Conservation (phyloP, 2,113 vertebrate species). For the Eptatretus burgeri region DNA sequence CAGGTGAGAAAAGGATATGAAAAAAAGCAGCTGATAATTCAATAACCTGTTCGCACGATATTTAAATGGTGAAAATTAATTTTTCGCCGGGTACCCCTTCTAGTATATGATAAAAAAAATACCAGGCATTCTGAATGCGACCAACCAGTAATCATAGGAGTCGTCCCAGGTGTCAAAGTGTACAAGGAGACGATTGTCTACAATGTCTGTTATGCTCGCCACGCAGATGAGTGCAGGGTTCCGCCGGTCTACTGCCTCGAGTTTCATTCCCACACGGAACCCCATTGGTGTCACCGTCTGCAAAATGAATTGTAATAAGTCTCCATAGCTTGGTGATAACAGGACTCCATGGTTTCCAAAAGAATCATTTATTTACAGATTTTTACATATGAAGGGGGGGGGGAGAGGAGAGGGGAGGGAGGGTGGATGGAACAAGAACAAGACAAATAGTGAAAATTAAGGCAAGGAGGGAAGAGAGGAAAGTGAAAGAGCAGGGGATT, state of each 20-base stretch:
- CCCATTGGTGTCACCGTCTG: constrained; percentile 45
- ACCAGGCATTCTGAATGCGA: not conserved
- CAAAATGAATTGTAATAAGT: constrained; percentile 7
- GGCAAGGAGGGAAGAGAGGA: too few relatives aligned
- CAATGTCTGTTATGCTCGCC: constrained; percentile 46
- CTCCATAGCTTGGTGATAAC: not conserved
- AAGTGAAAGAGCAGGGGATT: too few relatives aligned
- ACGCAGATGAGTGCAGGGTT: constrained; percentile 46
- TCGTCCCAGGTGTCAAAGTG: constrained; percentile 64
- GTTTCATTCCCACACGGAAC: constrained; percentile 49
- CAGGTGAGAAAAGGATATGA: too few relatives aligned
- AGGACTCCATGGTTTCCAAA: not conserved
- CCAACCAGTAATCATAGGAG: constrained; percentile 48
- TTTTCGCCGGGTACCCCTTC: too few relatives aligned
- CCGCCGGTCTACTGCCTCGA: constrained; percentile 47
- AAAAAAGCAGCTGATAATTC: too few relatives aligned
- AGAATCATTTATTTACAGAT: not conserved
- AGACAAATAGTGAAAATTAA: too few relatives aligned
- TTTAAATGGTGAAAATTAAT: too few relatives aligned
- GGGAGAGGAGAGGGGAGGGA: too few relatives aligned
- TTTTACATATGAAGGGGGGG: not conserved
- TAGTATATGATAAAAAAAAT: too few relatives aligned
- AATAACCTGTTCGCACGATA: too few relatives aligned
- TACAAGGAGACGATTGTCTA: constrained; percentile 47
- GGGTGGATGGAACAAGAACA: too few relatives aligned